Conservation (phyloP, 2,888 invertebrate species). For the Cecidostiba fungosa region DNA sequence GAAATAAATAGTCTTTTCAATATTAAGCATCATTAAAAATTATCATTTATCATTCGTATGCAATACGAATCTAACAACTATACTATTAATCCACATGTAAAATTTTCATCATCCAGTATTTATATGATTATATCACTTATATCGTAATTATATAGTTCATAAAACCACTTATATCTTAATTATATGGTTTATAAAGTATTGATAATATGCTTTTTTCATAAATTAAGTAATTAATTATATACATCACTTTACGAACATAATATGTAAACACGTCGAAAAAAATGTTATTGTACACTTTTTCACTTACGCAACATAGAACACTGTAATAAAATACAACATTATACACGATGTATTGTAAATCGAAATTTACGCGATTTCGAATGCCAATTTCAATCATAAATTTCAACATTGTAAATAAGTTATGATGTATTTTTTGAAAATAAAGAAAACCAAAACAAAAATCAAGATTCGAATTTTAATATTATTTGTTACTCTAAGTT, state of each 20-base stretch:
- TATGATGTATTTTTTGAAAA: background rate
- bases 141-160: background rate
- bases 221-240: background rate
- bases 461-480: background rate
- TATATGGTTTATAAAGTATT: too few relatives aligned
- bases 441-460: background rate
- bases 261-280: background rate
- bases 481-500: background rate
- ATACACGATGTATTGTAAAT: background rate
- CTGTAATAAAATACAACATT: background rate
- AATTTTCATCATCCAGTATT: background rate
- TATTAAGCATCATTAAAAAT: too few relatives aligned
- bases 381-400: background rate
- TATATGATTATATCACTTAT: background rate
- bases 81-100: background rate
- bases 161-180: too few relatives aligned
- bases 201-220: background rate
- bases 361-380: accelerated
- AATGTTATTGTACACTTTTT: background rate
- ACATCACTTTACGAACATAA: background rate
- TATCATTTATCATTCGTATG: too few relatives aligned
- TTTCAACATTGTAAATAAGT: background rate
- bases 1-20: too few relatives aligned
- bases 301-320: too few relatives aligned
- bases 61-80: too few relatives aligned